A percentile compares a stretch with the other conserved stretches of the same genome.
Evolutionary conservation across 2,113 vertebrate species (phyloP).

Genomic region (Tetraodon nigroviridis): DNA sequence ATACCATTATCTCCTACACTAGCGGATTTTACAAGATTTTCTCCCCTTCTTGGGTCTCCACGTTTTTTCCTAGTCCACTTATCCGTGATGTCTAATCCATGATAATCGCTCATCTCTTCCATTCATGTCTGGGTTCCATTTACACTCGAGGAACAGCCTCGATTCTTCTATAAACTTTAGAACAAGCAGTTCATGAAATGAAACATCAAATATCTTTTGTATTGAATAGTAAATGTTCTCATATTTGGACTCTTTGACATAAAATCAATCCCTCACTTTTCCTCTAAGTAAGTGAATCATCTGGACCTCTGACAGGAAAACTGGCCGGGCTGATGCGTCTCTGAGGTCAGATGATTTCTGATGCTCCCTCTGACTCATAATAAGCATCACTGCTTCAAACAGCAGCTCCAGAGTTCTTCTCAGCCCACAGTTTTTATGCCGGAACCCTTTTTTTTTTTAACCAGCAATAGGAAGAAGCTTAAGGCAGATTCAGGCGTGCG

Average conservation of each 20-base stretch:
- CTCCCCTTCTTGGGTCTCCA: too few species aligned
- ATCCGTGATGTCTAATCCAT: too few species aligned
- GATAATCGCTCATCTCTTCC: too few species aligned
- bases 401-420: background rate
- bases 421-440: too few species aligned
- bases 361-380: background rate
- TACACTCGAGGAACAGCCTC: too few species aligned
- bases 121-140: too few species aligned
- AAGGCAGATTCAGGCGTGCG: background rate
- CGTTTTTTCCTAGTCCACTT: too few species aligned
- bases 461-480: background rate
- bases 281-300: background rate
- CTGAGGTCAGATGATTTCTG: background rate
- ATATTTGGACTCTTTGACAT: background rate
- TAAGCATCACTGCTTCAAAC: background rate
- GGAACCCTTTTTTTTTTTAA: background rate
- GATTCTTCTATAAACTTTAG: too few species aligned
- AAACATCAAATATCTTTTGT: background rate
- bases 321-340: background rate
- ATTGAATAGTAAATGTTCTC: background rate
- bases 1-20: too few species aligned
- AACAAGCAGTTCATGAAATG: background rate
- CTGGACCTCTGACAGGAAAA: background rate
- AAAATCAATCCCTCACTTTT: background rate
- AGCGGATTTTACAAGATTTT: too few species aligned